Conservation (phyloP, 1,140 invertebrate genomes). For the Cydia pomonella region DNA sequence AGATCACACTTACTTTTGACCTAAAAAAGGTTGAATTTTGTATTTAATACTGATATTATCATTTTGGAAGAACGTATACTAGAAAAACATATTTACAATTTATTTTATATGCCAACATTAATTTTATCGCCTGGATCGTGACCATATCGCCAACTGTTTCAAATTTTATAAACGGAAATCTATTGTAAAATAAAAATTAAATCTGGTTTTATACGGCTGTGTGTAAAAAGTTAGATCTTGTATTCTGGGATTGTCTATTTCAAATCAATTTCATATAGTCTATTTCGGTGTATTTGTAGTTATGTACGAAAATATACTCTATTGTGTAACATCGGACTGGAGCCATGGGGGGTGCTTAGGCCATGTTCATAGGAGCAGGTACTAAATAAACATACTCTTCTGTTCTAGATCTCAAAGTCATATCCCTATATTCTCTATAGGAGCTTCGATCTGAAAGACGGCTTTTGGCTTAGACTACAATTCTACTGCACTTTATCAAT, state of each 20-base stretch:
- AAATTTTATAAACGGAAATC: constrained; percentile 47
- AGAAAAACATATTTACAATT: constrained; percentile 78
- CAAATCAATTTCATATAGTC: constrained; percentile 77
- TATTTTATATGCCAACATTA: constrained; percentile 70
- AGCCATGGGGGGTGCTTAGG: constrained; percentile 43
- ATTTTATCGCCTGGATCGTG: constrained; percentile 76
- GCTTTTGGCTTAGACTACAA: background rate
- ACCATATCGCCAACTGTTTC: constrained; percentile 77
- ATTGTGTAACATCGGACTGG: constrained; percentile 68
- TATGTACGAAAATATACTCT: constrained; percentile 79
- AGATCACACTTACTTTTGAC: constrained; percentile 80
- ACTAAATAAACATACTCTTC: background rate
- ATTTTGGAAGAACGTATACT: constrained; percentile 75
- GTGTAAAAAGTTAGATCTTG: constrained; percentile 80
- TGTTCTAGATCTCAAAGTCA: background rate
- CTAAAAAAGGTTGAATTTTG: constrained; percentile 79
- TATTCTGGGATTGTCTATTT: constrained; percentile 76
- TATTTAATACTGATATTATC: constrained; percentile 80
- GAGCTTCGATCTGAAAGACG: background rate
- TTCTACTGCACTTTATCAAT: too few relatives aligned
- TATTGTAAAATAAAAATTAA: constrained; percentile 61
- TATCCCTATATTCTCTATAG: background rate
- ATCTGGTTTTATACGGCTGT: constrained; percentile 64
- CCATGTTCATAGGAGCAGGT: constrained; percentile 6
- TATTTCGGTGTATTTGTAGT: constrained; percentile 69